Base-by-base conservation (phyloP, 2,888 invertebrate genomes). In the Lithophane leautieri region DNA sequence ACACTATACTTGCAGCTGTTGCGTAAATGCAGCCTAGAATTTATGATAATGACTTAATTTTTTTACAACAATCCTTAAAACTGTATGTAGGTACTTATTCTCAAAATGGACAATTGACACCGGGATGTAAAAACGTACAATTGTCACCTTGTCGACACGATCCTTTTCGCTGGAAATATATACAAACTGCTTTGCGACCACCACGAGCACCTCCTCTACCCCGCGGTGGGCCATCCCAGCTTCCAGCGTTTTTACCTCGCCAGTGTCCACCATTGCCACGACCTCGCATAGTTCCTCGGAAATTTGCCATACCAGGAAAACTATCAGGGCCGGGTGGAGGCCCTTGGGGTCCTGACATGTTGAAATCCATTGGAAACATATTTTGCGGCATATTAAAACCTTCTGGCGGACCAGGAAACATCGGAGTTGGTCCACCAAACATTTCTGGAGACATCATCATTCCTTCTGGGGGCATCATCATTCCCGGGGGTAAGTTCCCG, bases 71-170 rank as follows among this genome's bases (percentile, higher is more conserved):
- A 62, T 61, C n/a, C 60, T 69, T 79, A 67, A 52, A 54, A 14
- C 16, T 11, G 42, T 67, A 71, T 69, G 42, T 34, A 34, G 34
- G 34, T 60, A 72, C 56, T 74, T 79, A 70, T 50, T 66, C 19
- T 87, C 92, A 96, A 91, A 92, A 96, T 14, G 97, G 97, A 88
- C 97, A 97, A 92, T 97, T 97, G 34, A 97, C 97, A 81, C 97
- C 97, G 6, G 98, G 98, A 96, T 99, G 99, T 86, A 98, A 95
- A 93, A 98, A 99, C 72, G 97, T 97, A 94, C 99, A 99, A 87
- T 97, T 97, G 88, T 98, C 98, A 73, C 98, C 98, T 91, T 98
- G 97, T 70, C 98, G 97, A 94, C 99, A 99, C 80, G 97, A 98
- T 1, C 98, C 98, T 88, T 97, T 97, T 89, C 98, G 97, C 92